These are phyloP conservation scores for Potamilus streckersoni DNA, from an alignment of 1,140 invertebrate genomes.

Conservation along the genomic window DNA sequence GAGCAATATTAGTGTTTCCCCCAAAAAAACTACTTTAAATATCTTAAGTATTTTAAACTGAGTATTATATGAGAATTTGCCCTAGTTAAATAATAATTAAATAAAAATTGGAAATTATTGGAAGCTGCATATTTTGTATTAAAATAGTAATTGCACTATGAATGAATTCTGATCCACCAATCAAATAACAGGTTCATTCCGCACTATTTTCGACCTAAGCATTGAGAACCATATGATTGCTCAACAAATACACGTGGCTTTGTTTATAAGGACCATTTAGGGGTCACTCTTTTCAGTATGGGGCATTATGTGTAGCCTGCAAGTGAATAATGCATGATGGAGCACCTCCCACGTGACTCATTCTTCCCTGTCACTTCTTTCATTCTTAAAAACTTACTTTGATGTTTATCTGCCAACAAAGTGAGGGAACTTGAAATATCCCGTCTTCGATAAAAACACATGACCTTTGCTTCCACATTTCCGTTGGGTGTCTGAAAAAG, in stretches of 20 bases:
- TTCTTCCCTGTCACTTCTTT: too few relatives aligned
- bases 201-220: conserved; percentile 45
- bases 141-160: conserved; percentile 5
- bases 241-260: conserved; percentile 36
- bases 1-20: too few relatives aligned
- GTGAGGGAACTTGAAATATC: conserved; percentile 95
- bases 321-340: too few relatives aligned
- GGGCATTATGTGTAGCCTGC: too few relatives aligned
- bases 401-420: conserved; percentile 97
- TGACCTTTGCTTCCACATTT: conserved; percentile 99
- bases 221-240: background rate
- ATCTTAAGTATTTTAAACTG: too few relatives aligned
- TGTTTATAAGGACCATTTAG: background rate
- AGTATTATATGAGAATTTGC: too few relatives aligned
- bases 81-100: too few relatives aligned
- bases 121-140: too few relatives aligned
- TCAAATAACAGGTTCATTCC: conserved; percentile 33
- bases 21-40: too few relatives aligned
- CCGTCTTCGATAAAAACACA: conserved; percentile 98
- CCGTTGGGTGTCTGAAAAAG: conserved; percentile 86
- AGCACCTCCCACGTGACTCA: too few relatives aligned
- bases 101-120: too few relatives aligned
- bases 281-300: too few relatives aligned
- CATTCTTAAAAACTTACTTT: conserved; percentile 81
- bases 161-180: conserved; percentile 47